phyloP scores from a whole-genome alignment of 92 coral and sea anemone species.

The Chrysogorgia sp. region DNA sequence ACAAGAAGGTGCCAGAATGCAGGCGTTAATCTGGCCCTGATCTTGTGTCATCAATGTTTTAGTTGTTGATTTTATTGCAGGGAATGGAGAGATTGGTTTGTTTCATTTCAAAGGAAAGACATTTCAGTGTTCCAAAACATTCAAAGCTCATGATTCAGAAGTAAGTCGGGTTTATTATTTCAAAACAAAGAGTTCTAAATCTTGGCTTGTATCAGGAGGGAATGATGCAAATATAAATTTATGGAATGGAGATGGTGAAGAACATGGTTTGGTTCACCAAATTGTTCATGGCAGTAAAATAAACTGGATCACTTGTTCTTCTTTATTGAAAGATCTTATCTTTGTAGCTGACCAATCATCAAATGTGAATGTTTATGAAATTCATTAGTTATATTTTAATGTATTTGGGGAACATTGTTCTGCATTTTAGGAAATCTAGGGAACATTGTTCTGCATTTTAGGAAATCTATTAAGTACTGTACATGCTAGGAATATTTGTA shows the following conservation, averaged over 20 bases:
- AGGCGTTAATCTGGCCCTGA: too few species aligned
- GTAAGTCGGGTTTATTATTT: slow-evolving; percentile 87
- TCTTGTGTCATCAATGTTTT: neutral
- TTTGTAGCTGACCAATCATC: slow-evolving; percentile 82
- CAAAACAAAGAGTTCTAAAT: slow-evolving; percentile 46
- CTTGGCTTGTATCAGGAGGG: slow-evolving; percentile 76
- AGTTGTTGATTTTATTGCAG: slow-evolving; percentile 46
- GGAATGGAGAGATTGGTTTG: slow-evolving; percentile 80
- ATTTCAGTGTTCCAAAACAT: slow-evolving; percentile 51
- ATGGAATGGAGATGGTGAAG: slow-evolving; percentile 65
- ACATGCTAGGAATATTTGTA: too few species aligned
- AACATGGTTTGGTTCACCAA: slow-evolving; percentile 42
- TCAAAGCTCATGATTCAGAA: slow-evolving; percentile 72
- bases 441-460: too few species aligned
- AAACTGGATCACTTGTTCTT: slow-evolving; percentile 81
- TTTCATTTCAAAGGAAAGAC: slow-evolving; percentile 88
- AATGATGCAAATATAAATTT: slow-evolving; percentile 80
- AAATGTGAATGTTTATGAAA: slow-evolving; percentile 74
- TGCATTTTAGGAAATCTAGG: neutral
- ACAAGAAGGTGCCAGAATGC: too few species aligned
- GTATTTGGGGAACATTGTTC: neutral
- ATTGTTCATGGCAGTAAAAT: slow-evolving; percentile 78
- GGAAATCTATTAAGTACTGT: too few species aligned
- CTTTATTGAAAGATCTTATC: slow-evolving; percentile 43
- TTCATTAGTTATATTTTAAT: neutral